Conservation (phyloP, 2,888 invertebrate genomes). For the Globia sparganii region DNA sequence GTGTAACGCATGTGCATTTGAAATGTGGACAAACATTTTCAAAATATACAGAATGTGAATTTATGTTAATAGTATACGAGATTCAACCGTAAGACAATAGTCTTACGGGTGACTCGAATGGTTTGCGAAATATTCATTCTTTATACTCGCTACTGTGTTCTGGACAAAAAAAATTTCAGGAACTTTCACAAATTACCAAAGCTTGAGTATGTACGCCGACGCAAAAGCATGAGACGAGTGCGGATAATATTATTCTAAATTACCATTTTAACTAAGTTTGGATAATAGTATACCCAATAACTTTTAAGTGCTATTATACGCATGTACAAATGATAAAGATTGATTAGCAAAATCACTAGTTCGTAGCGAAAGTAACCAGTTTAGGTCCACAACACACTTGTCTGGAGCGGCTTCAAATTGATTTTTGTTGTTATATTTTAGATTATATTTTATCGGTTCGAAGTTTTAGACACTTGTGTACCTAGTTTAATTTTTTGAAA, state of each 20-base stretch:
- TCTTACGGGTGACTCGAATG: slow-evolving; percentile 64
- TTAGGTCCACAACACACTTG: slow-evolving; percentile 72
- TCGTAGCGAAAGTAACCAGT: slow-evolving; percentile 74
- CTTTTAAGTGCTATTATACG: slow-evolving; percentile 85
- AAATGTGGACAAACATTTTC: slow-evolving; percentile 64
- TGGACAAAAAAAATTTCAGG: slow-evolving; percentile 18
- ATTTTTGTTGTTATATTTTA: slow-evolving; percentile 88
- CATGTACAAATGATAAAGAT: slow-evolving; percentile 88
- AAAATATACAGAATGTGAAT: slow-evolving; percentile 71
- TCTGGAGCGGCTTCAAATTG: slow-evolving; percentile 77
- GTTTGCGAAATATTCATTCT: slow-evolving; percentile 37
- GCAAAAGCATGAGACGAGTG: slow-evolving; percentile 50
- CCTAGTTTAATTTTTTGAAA: slow-evolving; percentile 80
- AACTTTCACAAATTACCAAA: slow-evolving; percentile 34
- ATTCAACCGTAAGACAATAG: too few relatives aligned
- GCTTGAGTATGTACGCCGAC: slow-evolving; percentile 37
- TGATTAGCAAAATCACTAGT: slow-evolving; percentile 86
- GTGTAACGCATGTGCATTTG: slow-evolving; percentile 52
- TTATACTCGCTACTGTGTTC: slow-evolving; percentile 13
- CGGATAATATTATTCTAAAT: slow-evolving; percentile 83
- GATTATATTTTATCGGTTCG: slow-evolving; percentile 87
- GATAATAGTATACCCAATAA: slow-evolving; percentile 79
- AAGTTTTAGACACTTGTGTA: slow-evolving; percentile 82
- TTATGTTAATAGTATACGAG: slow-evolving; percentile 74
- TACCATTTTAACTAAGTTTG: slow-evolving; percentile 82